Conservation (phyloP, 2,113 vertebrate genomes). For the Centropus bengalensis region DNA sequence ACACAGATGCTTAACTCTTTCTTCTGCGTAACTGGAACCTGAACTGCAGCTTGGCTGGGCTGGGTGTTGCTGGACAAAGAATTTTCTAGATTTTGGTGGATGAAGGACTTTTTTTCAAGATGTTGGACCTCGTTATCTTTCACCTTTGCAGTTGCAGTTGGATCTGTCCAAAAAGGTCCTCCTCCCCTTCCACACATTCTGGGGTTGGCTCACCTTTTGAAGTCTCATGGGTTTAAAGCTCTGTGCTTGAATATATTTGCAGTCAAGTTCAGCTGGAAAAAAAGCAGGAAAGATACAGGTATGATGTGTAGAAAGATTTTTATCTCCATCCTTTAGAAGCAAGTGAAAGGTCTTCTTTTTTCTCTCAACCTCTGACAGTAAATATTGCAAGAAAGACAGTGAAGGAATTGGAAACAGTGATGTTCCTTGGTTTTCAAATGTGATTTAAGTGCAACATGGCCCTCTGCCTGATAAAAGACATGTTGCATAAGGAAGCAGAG, state of each 20-base stretch:
- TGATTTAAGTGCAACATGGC: background rate
- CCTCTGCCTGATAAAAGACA: background rate
- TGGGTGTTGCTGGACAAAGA: background rate
- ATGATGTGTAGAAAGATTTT: constrained; percentile 3
- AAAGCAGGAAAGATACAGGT: background rate
- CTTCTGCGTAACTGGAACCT: background rate
- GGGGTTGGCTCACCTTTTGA: background rate
- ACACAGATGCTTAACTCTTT: background rate
- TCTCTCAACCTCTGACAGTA: background rate
- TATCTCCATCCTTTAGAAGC: background rate
- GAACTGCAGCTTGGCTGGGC: background rate
- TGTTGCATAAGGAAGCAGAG: background rate
- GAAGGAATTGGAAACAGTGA: background rate
- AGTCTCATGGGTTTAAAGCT: background rate
- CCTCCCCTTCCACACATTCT: rapidly evolving
- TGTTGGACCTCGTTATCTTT: background rate
- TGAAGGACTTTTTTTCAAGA: background rate
- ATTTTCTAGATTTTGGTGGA: background rate
- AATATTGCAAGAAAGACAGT: background rate
- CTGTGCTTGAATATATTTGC: background rate
- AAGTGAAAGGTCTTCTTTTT: background rate
- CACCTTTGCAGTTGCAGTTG: background rate
- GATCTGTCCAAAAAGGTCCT: background rate
- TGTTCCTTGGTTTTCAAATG: background rate
- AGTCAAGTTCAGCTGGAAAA: background rate